Percentiles rank a stretch among this genome's conserved stretches.
Conservation (phyloP, 2,113 vertebrate genomes). For the Sphaerodactylus townsendi region DNA sequence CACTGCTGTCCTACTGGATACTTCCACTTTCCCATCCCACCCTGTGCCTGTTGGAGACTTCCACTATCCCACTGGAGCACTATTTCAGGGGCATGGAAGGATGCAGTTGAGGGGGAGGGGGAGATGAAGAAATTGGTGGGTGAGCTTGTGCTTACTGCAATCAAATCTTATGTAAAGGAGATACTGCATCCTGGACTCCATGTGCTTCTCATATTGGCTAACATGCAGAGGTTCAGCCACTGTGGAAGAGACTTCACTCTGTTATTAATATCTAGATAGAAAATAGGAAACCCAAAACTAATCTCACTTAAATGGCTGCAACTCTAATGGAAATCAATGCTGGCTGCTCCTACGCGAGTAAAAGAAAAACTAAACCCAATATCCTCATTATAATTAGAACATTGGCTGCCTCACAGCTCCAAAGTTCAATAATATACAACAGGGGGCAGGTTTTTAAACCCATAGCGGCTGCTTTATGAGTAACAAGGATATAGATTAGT, state of each 20-base stretch:
- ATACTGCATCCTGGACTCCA: not conserved
- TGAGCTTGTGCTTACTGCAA: not conserved
- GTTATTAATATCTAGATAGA: not conserved
- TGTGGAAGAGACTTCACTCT: not conserved
- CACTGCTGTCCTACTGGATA: too few relatives aligned
- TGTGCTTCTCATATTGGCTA: not conserved
- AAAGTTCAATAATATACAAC: slow-evolving; percentile 5
- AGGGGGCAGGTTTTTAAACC: not conserved
- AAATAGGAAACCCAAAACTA: not conserved
- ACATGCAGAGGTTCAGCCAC: not conserved
- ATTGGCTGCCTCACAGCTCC: slow-evolving; percentile 8
- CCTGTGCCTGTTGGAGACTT: too few relatives aligned
- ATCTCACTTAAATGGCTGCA: not conserved
- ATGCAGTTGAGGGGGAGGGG: not conserved
- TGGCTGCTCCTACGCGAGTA: not conserved
- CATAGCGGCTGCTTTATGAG: slow-evolving; percentile 14
- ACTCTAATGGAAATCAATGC: slow-evolving; percentile 14
- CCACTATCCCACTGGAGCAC: too few relatives aligned
- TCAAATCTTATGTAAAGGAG: not conserved
- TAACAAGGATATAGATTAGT: slow-evolving; percentile 1
- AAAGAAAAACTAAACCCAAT: slow-evolving; percentile 1
- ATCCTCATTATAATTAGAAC: slow-evolving; percentile 4
- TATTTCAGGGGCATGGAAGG: too few relatives aligned
- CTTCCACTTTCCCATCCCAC: too few relatives aligned
- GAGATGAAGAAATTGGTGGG: too few relatives aligned